These are phyloP conservation scores for Oncorhynchus mykiss DNA, from an alignment of 2,113 vertebrate species.

Conservation along the genomic window DNA sequence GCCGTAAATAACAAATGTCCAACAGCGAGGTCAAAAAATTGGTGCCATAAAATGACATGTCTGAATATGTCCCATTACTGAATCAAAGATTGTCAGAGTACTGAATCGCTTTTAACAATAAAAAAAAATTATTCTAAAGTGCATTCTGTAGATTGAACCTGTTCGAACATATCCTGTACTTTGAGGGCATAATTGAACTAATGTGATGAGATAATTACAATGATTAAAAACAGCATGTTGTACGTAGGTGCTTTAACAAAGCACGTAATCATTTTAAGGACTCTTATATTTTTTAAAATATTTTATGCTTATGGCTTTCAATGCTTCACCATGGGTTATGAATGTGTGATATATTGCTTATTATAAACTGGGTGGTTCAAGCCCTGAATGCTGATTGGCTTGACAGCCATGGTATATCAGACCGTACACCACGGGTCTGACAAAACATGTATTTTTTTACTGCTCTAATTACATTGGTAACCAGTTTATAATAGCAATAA, in stretches of 20 bases:
- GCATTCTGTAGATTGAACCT: not conserved
- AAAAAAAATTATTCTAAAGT: not conserved
- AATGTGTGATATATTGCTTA: slow-evolving; percentile 9
- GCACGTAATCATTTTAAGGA: not conserved
- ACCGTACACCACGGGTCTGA: no score
- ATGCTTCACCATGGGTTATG: not conserved
- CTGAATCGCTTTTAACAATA: not conserved
- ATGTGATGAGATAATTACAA: slow-evolving; percentile 1
- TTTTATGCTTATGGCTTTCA: not conserved
- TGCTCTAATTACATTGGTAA: no score
- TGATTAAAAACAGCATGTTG: not conserved
- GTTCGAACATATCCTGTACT: no score
- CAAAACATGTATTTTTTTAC: no score
- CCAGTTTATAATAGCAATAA: no score
- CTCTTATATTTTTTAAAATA: not conserved
- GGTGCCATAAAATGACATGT: no score
- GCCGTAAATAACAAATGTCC: no score
- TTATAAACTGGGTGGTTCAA: no score
- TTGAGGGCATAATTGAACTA: not conserved
- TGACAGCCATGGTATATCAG: no score
- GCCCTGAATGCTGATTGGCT: no score
- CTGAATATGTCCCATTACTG: no score
- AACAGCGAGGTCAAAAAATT: no score
- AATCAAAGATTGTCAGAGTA: not conserved
- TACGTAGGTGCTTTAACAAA: not conserved